Base-by-base conservation (phyloP, 53 echinoderm and acorn worm species). In the Hippasteria phrygiana region DNA sequence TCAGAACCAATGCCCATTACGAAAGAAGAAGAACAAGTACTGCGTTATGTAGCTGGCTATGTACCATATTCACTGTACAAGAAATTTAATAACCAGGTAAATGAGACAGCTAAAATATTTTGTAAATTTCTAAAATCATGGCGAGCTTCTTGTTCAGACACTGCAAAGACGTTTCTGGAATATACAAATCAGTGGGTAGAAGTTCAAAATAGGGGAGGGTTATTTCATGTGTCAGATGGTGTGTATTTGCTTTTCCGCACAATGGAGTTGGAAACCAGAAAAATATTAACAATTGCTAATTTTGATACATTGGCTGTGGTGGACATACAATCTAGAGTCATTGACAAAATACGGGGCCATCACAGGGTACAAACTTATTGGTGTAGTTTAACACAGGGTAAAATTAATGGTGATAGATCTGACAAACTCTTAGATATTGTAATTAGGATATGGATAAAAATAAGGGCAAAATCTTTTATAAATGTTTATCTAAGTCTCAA, bases 111-210 rank as follows among this genome's bases (percentile, higher is more conserved):
- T 3, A 37, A 37, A 71, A 71, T 38, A 37, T 71, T 71, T 20
- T 71, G 71, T 18, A 71, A 71, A 71, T 71, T 71, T 71, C 40
- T 71, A 39, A 71, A 38, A 71, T 38, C 71, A 38, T 71, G 71
- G 71, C 71, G 17, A 71, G 38, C 20, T 40, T 71, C 38, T 40
- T 37, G 38, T 18, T 38, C 71, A 26, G 17, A 71, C 18, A 71
- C 39, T 9, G 71, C 71, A 16, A 38, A 38, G 20, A 71, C 71
- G n/a, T n/a, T n/a, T n/a, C n/a, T n/a, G n/a, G n/a, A n/a, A n/a
- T n/a, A n/a, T n/a, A n/a, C n/a, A n/a, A n/a, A n/a, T n/a, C n/a
- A n/a, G n/a, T n/a, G n/a, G n/a, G n/a, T n/a, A n/a, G n/a, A n/a
- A n/a, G n/a, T n/a, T n/a, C n/a, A n/a, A n/a, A n/a, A n/a, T n/a